These are phyloP conservation scores for Eidolon helvum DNA, from an alignment of 2,113 vertebrate genomes.

Conservation along the genomic window DNA sequence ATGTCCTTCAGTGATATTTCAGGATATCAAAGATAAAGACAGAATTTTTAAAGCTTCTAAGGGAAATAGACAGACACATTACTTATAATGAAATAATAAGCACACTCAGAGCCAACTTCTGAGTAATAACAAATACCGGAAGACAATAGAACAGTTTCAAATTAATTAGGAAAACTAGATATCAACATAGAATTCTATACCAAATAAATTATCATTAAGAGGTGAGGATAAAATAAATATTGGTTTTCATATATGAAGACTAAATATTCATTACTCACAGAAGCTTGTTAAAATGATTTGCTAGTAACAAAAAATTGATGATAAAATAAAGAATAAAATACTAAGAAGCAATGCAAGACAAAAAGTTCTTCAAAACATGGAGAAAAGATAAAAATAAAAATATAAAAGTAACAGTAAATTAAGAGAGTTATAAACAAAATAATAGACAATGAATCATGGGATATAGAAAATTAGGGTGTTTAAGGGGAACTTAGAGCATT, in stretches of 20 bases:
- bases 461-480: not conserved
- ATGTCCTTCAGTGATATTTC: not conserved
- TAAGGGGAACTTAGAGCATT: not conserved
- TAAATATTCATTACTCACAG: not conserved
- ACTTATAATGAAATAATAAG: not conserved
- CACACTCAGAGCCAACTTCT: not conserved
- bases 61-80: not conserved
- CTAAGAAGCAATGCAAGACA: not conserved
- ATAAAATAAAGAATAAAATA: not conserved
- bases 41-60: not conserved
- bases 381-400: not conserved
- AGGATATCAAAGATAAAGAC: not conserved
- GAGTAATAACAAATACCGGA: not conserved
- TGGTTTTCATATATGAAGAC: not conserved
- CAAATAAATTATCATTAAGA: not conserved
- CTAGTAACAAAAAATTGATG: not conserved
- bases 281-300: not conserved
- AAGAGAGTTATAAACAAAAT: not conserved
- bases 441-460: not conserved
- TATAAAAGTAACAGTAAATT: not conserved
- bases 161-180: not conserved
- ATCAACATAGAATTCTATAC: not conserved
- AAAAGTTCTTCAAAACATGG: not conserved
- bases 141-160: not conserved
- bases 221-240: not conserved